phyloP scores from a whole-genome alignment of 2,888 invertebrate species.

The Hydriomena furcata region DNA sequence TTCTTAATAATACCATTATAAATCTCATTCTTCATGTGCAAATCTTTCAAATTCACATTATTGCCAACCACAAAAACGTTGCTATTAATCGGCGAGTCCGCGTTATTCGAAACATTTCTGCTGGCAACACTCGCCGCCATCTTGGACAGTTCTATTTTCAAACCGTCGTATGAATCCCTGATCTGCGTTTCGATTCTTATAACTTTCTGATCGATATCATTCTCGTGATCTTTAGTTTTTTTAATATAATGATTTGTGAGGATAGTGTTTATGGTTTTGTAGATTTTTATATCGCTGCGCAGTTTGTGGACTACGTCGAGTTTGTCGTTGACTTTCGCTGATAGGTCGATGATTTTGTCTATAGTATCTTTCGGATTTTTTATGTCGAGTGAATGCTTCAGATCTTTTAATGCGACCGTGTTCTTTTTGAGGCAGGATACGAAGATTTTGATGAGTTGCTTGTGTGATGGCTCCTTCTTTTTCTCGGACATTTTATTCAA shows the following conservation, averaged over 20 bases:
- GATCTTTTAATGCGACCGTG: conserved; percentile 62
- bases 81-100: conserved; percentile 61
- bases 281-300: conserved; percentile 76
- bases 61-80: conserved; percentile 68
- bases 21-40: conserved; percentile 65
- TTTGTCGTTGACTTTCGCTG: conserved; percentile 71
- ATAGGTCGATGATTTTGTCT: conserved; percentile 63
- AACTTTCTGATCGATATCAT: conserved; percentile 62
- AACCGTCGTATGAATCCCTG: conserved; percentile 61
- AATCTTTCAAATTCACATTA: conserved; percentile 61
- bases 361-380: conserved; percentile 50
- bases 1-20: conserved; percentile 72
- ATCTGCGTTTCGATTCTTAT: conserved; percentile 65
- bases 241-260: conserved; percentile 76
- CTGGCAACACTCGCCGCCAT: conserved; percentile 56
- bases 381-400: conserved; percentile 60
- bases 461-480: conserved; percentile 51
- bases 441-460: conserved; percentile 58
- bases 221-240: conserved; percentile 68
- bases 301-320: conserved; percentile 71
- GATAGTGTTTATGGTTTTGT: conserved; percentile 73
- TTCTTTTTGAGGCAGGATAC: conserved; percentile 65
- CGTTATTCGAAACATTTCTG: conserved; percentile 44
- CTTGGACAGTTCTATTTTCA: conserved; percentile 57
- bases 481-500: conserved; percentile 57